phyloP scores from a whole-genome alignment of 2,113 vertebrate genomes.

The Myotis lucifugus region DNA sequence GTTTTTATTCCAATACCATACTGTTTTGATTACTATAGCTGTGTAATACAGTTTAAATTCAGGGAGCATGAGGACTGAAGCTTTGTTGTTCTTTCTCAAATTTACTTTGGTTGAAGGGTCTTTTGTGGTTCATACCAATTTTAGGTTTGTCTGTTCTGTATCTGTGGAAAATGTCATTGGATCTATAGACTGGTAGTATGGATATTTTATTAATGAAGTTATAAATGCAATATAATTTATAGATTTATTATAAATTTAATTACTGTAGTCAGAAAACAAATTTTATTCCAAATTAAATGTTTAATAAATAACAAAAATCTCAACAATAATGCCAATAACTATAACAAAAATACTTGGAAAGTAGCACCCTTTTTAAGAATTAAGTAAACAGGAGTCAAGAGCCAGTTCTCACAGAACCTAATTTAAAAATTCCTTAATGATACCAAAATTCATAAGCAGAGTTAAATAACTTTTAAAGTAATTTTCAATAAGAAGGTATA shows the following conservation, averaged over 20 bases:
- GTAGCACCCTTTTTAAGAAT: not conserved
- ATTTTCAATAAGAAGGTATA: not conserved
- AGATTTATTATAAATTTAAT: not conserved
- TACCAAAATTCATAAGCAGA: constrained; percentile 12
- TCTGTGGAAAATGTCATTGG: not conserved
- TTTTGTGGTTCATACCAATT: not conserved
- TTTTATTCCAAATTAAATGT: constrained; percentile 26
- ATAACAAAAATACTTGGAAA: not conserved
- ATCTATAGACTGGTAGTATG: not conserved
- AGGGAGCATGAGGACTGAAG: not conserved
- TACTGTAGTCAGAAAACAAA: not conserved
- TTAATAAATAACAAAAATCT: not conserved
- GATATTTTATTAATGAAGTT: not conserved
- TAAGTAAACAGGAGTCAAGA: not conserved
- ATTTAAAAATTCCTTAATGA: constrained; percentile 33
- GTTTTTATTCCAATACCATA: not conserved
- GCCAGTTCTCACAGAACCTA: not conserved
- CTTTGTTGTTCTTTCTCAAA: not conserved
- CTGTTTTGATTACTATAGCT: not conserved
- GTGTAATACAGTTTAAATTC: not conserved
- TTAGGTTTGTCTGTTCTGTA: not conserved
- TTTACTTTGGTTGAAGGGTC: not conserved
- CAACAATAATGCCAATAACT: not conserved
- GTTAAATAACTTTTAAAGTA: not conserved
- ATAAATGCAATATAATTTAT: not conserved